Evolutionary conservation across 2,888 invertebrate species (phyloP), one percentile per base, ranked within the genome.

Genomic region (Antheraea yamamai): DNA sequence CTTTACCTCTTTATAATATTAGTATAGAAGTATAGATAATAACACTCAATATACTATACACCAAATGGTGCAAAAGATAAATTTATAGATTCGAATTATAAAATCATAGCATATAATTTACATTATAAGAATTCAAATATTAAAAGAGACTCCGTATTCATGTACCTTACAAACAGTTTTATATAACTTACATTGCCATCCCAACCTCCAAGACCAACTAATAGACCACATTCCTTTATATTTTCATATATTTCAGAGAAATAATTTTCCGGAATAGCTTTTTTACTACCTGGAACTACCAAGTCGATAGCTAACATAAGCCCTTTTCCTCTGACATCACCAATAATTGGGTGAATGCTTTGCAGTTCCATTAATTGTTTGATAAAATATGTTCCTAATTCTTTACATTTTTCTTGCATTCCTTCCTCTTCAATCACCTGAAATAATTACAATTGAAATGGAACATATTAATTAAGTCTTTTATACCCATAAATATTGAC

Each of bases 281-380:
- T 91, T 77, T 95, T 96, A 0, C 96, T 96, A 72, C 96, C 96
- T 23, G 96, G 95, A 20, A 95, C 92, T 0, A 99, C 97, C 78
- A 99, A 91, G 91, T 99, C 99, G 0, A 99, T 91, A 0, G 98
- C 99, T 80, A 99, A 96, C 99, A 99, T 99, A 20, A 99, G 93
- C 0, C 99, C 99, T 91, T 98, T 99, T 1, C 99, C 99, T 76
- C 99, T 95, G 0, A 99, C 98, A 92, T 99, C 99, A 10, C 99
- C 99, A 71, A 99, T 96, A 20, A 97, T 91, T 0, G 96, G 93
- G 80, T 96, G 96, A 74, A 95, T 93, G 74, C 96, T 96, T 85
- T 97, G 96, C 77, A 98, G 91, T 76, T 96, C 95, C 76, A 96
- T 96, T 77, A 99, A 91, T 82, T 97, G 96, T 81, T 96, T 92